phyloP scores from a whole-genome alignment of 2,888 invertebrate genomes.

The Cyclophora albipunctata region DNA sequence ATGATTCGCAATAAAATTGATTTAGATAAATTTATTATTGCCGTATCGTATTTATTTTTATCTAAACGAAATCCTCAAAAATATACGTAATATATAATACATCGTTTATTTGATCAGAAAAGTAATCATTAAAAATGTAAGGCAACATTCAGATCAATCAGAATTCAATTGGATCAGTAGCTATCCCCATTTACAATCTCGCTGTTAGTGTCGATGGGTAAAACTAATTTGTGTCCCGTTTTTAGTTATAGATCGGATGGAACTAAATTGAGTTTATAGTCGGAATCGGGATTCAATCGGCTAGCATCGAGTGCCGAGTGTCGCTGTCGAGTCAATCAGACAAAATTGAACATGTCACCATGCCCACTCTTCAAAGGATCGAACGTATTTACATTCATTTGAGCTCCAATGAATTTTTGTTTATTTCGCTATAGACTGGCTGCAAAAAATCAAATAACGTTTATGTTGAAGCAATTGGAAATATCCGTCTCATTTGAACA shows the following conservation, averaged over 20 bases:
- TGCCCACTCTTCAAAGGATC: slow-evolving; percentile 36
- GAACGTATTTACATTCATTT: slow-evolving; percentile 8
- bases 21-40: too few species aligned
- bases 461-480: too few species aligned
- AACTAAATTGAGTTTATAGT: slow-evolving; percentile 51
- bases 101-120: too few species aligned
- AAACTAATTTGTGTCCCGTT: slow-evolving; percentile 31
- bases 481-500: too few species aligned
- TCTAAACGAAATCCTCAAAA: too few species aligned
- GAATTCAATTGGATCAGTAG: too few species aligned
- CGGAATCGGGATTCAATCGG: slow-evolving; percentile 53
- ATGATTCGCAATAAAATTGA: slow-evolving; percentile 1
- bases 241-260: slow-evolving; percentile 31
- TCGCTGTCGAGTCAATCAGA: slow-evolving; percentile 54
- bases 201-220: slow-evolving; percentile 7
- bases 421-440: neutral
- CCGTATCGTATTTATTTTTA: too few species aligned
- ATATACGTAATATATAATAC: too few species aligned
- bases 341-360: slow-evolving; percentile 52
- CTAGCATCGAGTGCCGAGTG: slow-evolving; percentile 44
- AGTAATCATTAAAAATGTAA: too few species aligned
- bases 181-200: too few species aligned
- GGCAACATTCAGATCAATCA: too few species aligned
- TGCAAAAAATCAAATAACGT: neutral
- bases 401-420: slow-evolving; percentile 12